Evolutionary conservation across 2,113 vertebrate genomes (phyloP).

Genomic region (Dascyllus trimaculatus): DNA sequence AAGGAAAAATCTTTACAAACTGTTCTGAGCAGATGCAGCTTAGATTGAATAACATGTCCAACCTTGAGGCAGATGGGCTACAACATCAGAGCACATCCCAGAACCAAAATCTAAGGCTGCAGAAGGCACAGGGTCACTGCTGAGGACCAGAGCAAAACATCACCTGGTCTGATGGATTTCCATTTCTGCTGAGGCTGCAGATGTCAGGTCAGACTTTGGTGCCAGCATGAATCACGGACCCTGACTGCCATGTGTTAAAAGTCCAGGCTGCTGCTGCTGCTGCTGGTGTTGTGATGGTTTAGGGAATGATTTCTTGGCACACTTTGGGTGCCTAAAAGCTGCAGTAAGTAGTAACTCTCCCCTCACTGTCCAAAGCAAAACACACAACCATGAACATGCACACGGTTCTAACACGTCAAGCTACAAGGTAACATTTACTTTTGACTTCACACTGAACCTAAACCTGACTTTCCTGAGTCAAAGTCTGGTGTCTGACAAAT

Average conservation of each 20-base stretch:
- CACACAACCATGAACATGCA: too few species aligned
- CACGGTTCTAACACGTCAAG: too few species aligned
- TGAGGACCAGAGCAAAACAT: neutral
- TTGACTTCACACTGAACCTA: too few species aligned
- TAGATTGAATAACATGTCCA: neutral
- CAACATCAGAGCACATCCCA: neutral
- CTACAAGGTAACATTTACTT: too few species aligned
- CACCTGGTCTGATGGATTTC: slow-evolving; percentile 8
- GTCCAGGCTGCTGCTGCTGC: neutral
- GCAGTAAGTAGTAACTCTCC: too few species aligned
- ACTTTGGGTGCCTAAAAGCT: too few species aligned
- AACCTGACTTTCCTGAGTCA: too few species aligned
- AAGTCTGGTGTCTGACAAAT: too few species aligned
- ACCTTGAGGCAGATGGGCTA: too few species aligned
- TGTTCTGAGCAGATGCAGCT: neutral
- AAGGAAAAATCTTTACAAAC: neutral
- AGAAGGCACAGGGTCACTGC: neutral
- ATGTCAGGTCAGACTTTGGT: neutral
- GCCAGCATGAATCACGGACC: neutral
- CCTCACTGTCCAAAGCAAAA: too few species aligned
- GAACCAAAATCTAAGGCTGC: neutral
- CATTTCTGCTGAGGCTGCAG: slow-evolving; percentile 5
- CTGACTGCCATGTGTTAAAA: neutral
- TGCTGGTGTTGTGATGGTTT: neutral
- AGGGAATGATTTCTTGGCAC: neutral